phyloP scores from a whole-genome alignment of 2,888 invertebrate species.

The Amblyteles armatorius region DNA sequence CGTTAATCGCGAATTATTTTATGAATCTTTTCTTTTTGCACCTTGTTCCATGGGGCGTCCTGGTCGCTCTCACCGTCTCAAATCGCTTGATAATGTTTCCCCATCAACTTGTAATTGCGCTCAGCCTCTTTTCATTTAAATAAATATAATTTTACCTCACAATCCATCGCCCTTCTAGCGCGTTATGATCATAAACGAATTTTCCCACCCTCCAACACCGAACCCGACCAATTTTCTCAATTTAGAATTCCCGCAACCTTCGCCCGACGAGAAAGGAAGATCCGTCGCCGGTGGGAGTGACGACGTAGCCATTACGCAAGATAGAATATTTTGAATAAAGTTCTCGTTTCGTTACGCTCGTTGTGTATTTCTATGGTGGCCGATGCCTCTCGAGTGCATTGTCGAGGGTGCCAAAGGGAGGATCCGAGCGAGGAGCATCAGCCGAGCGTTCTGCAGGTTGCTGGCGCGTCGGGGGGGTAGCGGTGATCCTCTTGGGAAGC shows the following conservation, averaged over 20 bases:
- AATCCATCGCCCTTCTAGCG: too few species aligned
- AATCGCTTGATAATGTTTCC: too few species aligned
- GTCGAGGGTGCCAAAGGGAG: slow-evolving; percentile 60
- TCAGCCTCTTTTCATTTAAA: too few species aligned
- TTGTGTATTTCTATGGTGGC: slow-evolving; percentile 33
- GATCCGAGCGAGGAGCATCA: slow-evolving; percentile 32
- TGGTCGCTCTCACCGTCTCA: too few species aligned
- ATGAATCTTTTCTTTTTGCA: too few species aligned
- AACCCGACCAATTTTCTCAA: not conserved
- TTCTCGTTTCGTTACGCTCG: slow-evolving; percentile 57
- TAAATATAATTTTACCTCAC: too few species aligned
- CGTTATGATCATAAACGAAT: too few species aligned
- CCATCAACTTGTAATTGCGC: too few species aligned
- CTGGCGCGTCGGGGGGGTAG: slow-evolving; percentile 31
- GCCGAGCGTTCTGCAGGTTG: slow-evolving; percentile 40
- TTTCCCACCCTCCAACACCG: too few species aligned
- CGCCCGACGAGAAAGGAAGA: not conserved
- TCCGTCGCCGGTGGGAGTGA: not conserved
- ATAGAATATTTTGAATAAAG: slow-evolving; percentile 34
- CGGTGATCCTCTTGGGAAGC: slow-evolving; percentile 60
- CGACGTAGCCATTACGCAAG: slow-evolving; percentile 47
- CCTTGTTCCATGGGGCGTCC: too few species aligned
- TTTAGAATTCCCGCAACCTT: not conserved
- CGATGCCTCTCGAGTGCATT: slow-evolving; percentile 44
- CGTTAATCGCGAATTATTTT: too few species aligned